Conservation (phyloP, 2,888 invertebrate genomes). For the Heliconius aoede region DNA sequence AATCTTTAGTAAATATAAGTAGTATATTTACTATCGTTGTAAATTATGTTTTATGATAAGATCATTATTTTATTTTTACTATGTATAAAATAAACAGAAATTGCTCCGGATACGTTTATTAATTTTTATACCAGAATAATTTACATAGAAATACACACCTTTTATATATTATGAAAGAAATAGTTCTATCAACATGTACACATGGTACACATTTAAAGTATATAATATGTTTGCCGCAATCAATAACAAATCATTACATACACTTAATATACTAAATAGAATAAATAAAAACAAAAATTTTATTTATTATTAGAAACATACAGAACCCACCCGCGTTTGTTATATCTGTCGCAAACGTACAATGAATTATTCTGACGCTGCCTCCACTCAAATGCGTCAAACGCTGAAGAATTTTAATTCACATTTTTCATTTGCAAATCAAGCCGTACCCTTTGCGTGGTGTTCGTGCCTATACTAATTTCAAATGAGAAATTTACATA, state of each 20-base stretch:
- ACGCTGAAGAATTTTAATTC: slow-evolving; percentile 52
- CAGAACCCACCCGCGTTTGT: neutral
- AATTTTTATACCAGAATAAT: no score
- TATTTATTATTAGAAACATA: slow-evolving; percentile 8
- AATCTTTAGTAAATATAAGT: no score
- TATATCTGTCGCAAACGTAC: slow-evolving; percentile 22
- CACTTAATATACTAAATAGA: neutral
- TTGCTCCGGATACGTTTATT: no score
- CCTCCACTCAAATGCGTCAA: slow-evolving; percentile 56
- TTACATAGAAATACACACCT: no score
- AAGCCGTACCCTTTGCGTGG: slow-evolving; percentile 55
- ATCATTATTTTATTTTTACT: no score
- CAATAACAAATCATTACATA: neutral
- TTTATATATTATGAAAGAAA: no score
- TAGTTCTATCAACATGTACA: no score
- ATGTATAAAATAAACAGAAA: no score
- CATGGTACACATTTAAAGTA: neutral
- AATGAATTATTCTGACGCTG: slow-evolving; percentile 39
- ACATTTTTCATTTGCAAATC: slow-evolving; percentile 57
- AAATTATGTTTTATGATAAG: no score
- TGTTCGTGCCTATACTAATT: slow-evolving; percentile 53
- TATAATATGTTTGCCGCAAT: neutral
- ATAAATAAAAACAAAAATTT: neutral
- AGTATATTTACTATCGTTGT: neutral
- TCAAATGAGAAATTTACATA: slow-evolving; percentile 52